These are phyloP conservation scores for Gambelia wislizenii DNA, from an alignment of 2,797 vertebrate genomes.

Conservation along the genomic window DNA sequence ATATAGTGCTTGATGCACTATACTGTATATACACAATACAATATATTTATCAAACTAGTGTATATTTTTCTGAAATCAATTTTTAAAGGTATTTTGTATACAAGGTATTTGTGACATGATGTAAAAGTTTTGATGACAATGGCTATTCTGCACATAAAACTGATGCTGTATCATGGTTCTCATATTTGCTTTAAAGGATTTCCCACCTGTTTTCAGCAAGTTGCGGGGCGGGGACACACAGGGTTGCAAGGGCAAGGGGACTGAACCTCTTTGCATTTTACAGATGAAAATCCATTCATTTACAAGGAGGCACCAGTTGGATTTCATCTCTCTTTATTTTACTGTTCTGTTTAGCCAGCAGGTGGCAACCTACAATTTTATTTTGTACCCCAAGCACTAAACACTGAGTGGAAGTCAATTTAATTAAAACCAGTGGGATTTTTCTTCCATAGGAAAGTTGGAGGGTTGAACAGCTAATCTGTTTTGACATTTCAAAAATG, in stretches of 20 bases:
- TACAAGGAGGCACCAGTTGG: background rate
- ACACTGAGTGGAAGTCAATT: background rate
- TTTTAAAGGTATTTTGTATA: background rate
- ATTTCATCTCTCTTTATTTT: background rate
- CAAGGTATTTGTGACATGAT: background rate
- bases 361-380: slow-evolving; percentile 60
- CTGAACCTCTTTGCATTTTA: background rate
- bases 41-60: background rate
- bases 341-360: slow-evolving; percentile 51
- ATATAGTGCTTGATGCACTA: no score
- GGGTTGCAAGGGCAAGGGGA: background rate
- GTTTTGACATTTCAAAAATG: background rate
- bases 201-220: background rate
- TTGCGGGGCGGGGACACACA: background rate
- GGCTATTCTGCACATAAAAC: background rate
- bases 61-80: background rate
- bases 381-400: background rate
- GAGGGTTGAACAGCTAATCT: background rate
- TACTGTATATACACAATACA: no score
- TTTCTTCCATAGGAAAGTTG: background rate
- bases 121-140: background rate
- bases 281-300: background rate
- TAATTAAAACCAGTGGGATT: background rate
- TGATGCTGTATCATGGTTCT: background rate
- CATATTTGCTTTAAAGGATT: background rate